Conservation (phyloP, 2,888 invertebrate genomes). For the Mythimna albipuncta region DNA sequence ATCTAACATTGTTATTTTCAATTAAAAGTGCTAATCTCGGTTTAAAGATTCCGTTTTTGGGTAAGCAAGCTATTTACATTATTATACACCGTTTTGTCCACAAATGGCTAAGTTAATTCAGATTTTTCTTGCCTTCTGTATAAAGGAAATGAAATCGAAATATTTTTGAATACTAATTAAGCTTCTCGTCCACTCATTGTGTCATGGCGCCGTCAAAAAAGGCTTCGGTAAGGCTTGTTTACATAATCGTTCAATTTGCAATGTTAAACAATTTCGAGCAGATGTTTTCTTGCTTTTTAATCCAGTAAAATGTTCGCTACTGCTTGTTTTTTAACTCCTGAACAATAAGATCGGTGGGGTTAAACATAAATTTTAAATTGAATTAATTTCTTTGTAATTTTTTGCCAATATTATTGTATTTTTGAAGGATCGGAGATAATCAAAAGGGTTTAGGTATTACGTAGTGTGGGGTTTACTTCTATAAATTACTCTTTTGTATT, state of each 20-base stretch:
- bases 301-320: conserved; percentile 70
- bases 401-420: conserved; percentile 5
- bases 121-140: conserved; percentile 58
- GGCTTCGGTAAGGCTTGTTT: conserved; percentile 84
- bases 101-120: conserved; percentile 54
- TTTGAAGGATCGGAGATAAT: too few species aligned
- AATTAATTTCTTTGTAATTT: conserved; percentile 58
- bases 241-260: conserved; percentile 89
- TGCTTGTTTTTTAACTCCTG: conserved; percentile 58
- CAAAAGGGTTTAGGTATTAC: too few species aligned
- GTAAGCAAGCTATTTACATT: conserved; percentile 34
- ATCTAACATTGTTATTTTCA: conserved; percentile 2
- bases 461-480: too few species aligned
- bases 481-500: too few species aligned
- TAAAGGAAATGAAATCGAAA: conserved; percentile 75
- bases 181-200: conserved; percentile 76
- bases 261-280: conserved; percentile 84
- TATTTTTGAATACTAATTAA: conserved; percentile 84
- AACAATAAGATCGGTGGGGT: conserved; percentile 67
- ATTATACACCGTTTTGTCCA: conserved; percentile 31
- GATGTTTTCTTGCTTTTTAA: conserved; percentile 82
- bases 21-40: conserved; percentile 18
- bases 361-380: conserved; percentile 74
- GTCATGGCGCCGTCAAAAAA: conserved; percentile 77
- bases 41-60: conserved; percentile 17